Conservation (phyloP, 64 coral and sea anemone genomes). For the Porites lutea region DNA sequence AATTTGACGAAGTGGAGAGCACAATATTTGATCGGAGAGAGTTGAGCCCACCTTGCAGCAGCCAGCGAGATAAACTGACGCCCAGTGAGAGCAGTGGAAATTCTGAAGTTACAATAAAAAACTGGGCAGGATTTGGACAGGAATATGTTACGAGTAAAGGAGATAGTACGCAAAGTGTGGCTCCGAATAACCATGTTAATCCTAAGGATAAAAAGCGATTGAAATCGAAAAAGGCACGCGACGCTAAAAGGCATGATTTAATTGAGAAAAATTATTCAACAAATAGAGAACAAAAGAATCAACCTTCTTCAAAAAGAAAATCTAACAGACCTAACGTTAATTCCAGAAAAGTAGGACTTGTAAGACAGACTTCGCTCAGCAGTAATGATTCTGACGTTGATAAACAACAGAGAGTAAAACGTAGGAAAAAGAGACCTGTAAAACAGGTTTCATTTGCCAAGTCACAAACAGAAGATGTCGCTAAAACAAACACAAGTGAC, state of each 20-base stretch:
- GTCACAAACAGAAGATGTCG: slow-evolving; percentile 12
- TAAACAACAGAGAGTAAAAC: slow-evolving; percentile 19
- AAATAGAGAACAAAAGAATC: not conserved
- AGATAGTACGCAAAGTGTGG: not conserved
- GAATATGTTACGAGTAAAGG: not conserved
- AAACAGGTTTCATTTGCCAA: slow-evolving; percentile 7
- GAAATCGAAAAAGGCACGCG: slow-evolving; percentile 5
- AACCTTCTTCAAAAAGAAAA: slow-evolving; percentile 6
- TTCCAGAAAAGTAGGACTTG: not conserved
- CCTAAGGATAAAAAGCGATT: not conserved
- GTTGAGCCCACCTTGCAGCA: slow-evolving; percentile 31
- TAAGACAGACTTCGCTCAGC: not conserved
- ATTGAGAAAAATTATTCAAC: not conserved
- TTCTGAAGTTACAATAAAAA: slow-evolving; percentile 1
- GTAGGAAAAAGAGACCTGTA: slow-evolving; percentile 39
- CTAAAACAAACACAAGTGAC: not conserved
- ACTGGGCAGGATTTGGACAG: not conserved
- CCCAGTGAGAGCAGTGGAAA: not conserved
- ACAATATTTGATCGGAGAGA: slow-evolving; percentile 69
- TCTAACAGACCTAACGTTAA: slow-evolving; percentile 14
- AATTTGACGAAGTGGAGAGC: slow-evolving; percentile 85
- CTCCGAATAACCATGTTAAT: not conserved
- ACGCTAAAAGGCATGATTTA: not conserved
- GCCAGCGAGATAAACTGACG: slow-evolving; percentile 28
- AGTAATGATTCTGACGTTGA: slow-evolving; percentile 37